Conservation (phyloP, 2,888 invertebrate genomes). For the Harpagoxenus sublaevis region DNA sequence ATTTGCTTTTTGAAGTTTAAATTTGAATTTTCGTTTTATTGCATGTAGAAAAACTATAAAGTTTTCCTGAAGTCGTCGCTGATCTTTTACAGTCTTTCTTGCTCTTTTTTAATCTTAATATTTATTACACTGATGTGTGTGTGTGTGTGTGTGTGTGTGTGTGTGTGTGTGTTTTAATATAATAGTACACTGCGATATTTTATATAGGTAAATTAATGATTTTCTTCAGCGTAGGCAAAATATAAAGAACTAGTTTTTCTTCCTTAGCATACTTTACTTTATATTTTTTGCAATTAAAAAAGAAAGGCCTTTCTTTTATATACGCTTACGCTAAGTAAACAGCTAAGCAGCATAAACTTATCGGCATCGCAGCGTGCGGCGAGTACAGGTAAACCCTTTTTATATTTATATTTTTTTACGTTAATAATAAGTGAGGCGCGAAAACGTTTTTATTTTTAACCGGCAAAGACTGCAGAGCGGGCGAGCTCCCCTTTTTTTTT, state of each 20-base stretch:
- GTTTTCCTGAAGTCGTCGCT: background rate
- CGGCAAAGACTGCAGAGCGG: background rate
- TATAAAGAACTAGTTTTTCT: conserved; percentile 11
- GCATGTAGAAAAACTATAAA: background rate
- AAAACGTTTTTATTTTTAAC: conserved; percentile 44
- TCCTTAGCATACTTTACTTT: conserved; percentile 2
- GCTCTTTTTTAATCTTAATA: background rate
- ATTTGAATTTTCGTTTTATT: background rate
- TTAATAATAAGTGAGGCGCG: conserved; percentile 13
- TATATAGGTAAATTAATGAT: conserved; percentile 8
- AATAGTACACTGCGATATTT: background rate
- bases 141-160: too few relatives aligned
- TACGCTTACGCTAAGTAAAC: conserved; percentile 28
- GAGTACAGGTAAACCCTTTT: conserved; percentile 31
- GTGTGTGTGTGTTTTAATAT: background rate
- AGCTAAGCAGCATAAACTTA: conserved; percentile 42
- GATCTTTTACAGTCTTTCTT: background rate
- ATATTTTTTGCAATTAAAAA: conserved; percentile 21
- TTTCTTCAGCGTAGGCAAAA: conserved; percentile 25
- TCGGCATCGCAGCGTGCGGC: conserved; percentile 30
- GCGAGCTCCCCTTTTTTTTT: background rate
- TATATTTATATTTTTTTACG: conserved; percentile 46
- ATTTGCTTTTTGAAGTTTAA: background rate
- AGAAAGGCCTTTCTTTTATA: conserved; percentile 35
- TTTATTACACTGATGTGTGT: background rate